Evolutionary conservation across 2,113 vertebrate genomes (phyloP).

Genomic region (Hirundichthys speculiger): DNA sequence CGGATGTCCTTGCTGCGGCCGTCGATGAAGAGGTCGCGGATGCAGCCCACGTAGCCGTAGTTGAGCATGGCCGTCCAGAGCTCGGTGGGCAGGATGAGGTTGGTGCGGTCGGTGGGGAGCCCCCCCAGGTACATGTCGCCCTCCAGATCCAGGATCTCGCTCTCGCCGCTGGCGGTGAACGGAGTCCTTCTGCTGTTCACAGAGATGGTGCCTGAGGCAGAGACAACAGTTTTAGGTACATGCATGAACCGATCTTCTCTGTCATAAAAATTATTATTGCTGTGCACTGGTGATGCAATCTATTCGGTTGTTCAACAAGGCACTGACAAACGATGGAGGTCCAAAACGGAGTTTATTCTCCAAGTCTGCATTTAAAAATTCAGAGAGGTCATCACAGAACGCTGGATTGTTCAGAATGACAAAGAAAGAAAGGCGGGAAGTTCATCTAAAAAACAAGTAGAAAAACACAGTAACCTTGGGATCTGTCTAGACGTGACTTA

Average conservation of each 20-base stretch:
- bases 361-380: no score
- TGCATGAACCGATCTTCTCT: no score
- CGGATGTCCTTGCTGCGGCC: slow-evolving; percentile 97
- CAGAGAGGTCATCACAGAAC: no score
- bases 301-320: no score
- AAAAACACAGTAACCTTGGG: no score
- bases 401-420: no score
- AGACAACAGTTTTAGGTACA: not conserved
- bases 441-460: no score
- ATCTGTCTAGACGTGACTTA: no score
- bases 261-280: not conserved
- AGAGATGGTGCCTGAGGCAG: slow-evolving; percentile 91
- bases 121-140: slow-evolving; percentile 98
- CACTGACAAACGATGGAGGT: no score
- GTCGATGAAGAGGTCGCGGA: slow-evolving; percentile 96
- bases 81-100: slow-evolving; percentile 95
- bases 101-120: slow-evolving; percentile 89
- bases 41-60: slow-evolving; percentile 96
- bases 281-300: no score
- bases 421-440: no score
- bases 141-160: slow-evolving; percentile 96
- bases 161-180: slow-evolving; percentile 97
- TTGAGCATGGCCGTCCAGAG: slow-evolving; percentile 99
- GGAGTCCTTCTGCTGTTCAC: slow-evolving; percentile 97
- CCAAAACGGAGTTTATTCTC: no score